These are phyloP conservation scores for Neocloeon triangulifer DNA, from an alignment of 1,140 invertebrate species.

Conservation along the genomic window DNA sequence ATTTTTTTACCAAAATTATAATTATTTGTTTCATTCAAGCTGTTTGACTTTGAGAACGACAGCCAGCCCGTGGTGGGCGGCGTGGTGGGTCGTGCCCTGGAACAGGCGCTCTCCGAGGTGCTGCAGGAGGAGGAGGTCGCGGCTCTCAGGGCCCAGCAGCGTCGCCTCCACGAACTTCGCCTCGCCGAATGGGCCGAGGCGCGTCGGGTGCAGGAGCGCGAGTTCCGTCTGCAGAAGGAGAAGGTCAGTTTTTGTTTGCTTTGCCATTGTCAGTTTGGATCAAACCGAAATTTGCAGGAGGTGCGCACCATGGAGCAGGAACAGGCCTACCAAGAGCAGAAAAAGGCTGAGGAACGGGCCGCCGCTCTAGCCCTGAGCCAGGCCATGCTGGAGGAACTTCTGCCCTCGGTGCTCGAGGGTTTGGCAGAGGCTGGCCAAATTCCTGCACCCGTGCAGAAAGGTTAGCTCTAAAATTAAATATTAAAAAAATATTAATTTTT, in stretches of 20 bases:
- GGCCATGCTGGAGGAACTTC: constrained; percentile 59
- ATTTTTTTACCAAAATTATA: constrained; percentile 5
- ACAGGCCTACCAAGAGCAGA: constrained; percentile 26
- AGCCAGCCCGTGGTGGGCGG: constrained; percentile 70
- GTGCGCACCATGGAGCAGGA: constrained; percentile 29
- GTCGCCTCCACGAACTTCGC: constrained; percentile 44
- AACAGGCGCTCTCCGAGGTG: constrained; percentile 65
- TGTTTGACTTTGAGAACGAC: constrained; percentile 78
- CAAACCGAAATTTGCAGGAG: constrained; percentile 16
- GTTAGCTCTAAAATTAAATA: no score
- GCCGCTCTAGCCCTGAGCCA: constrained; percentile 59
- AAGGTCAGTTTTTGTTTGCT: constrained; percentile 18
- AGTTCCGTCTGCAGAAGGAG: constrained; percentile 33
- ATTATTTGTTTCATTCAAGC: constrained; percentile 20
- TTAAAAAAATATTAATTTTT: no score
- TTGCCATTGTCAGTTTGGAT: neutral
- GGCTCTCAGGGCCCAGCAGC: constrained; percentile 47
- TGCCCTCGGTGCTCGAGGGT: constrained; percentile 59
- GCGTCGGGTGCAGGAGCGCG: constrained; percentile 46
- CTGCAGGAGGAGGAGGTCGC: constrained; percentile 55
- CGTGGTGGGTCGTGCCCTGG: constrained; percentile 65
- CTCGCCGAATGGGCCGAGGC: constrained; percentile 57
- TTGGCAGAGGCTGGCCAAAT: constrained; percentile 53
- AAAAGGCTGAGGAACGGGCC: constrained; percentile 52
- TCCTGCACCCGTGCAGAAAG: constrained; percentile 41